A percentile compares a stretch with the other conserved stretches of the same genome.
Conservation (phyloP, 2,113 vertebrate species). For the Hippolais icterina region DNA sequence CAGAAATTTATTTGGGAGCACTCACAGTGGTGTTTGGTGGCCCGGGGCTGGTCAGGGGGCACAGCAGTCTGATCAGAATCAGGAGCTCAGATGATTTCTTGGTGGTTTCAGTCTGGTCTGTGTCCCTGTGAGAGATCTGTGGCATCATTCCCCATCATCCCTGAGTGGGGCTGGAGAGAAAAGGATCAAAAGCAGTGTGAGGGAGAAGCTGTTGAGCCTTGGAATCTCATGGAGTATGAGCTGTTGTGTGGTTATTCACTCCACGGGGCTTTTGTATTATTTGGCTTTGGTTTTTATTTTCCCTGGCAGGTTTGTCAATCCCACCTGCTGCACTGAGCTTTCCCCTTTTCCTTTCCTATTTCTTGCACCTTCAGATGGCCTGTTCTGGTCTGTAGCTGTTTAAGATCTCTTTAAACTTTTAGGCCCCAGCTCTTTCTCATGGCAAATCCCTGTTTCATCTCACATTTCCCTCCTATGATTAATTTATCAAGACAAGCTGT, state of each 20-base stretch:
- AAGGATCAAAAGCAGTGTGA: not conserved
- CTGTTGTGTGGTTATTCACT: not conserved
- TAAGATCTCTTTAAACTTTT: slow-evolving; percentile 23
- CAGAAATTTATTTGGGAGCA: not conserved
- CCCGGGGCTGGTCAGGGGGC: not conserved
- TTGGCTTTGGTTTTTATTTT: not conserved
- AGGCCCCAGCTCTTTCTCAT: not conserved
- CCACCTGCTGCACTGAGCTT: not conserved
- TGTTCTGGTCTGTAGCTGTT: not conserved
- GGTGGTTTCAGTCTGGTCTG: not conserved
- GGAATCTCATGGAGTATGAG: accelerated
- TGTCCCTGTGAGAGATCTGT: not conserved
- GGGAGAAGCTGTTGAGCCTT: not conserved
- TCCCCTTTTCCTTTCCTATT: not conserved
- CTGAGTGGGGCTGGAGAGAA: not conserved
- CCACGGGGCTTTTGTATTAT: not conserved
- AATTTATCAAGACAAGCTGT: slow-evolving; percentile 39
- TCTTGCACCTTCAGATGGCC: not conserved
- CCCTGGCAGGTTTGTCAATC: not conserved
- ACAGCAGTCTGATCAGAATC: not conserved
- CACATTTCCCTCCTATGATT: slow-evolving; percentile 35
- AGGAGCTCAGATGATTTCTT: not conserved
- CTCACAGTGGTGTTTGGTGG: not conserved
- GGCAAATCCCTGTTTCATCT: slow-evolving; percentile 11
- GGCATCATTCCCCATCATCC: accelerated